Conservation (phyloP, 2,113 vertebrate genomes). For the Myiagra hebetior region DNA sequence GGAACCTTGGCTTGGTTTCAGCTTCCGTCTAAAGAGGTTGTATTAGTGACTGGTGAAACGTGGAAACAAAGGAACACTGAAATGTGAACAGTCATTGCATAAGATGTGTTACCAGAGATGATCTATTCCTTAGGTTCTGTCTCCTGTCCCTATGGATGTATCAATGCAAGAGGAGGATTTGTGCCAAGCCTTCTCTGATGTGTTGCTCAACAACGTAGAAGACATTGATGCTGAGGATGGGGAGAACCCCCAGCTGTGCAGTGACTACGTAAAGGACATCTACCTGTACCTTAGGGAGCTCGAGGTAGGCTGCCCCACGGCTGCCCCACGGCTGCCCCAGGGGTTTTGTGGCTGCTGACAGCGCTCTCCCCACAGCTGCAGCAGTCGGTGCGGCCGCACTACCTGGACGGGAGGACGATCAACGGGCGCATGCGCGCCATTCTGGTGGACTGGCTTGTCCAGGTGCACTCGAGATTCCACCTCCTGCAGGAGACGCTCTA, state of each 20-base stretch:
- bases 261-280: slow-evolving; percentile 91
- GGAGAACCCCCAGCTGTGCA: slow-evolving; percentile 87
- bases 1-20: neutral
- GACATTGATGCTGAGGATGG: slow-evolving; percentile 86
- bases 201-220: slow-evolving; percentile 76
- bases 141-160: slow-evolving; percentile 66
- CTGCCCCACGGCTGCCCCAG: neutral
- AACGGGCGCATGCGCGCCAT: slow-evolving; percentile 88
- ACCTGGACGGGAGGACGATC: slow-evolving; percentile 83
- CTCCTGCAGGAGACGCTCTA: slow-evolving; percentile 94
- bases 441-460: slow-evolving; percentile 94
- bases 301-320: slow-evolving; percentile 70
- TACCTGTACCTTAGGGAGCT: slow-evolving; percentile 84
- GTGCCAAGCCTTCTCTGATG: slow-evolving; percentile 89
- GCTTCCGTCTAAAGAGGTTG: neutral
- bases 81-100: rapidly evolving
- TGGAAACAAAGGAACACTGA: neutral
- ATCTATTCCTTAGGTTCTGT: neutral
- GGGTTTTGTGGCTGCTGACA: neutral
- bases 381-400: slow-evolving; percentile 77
- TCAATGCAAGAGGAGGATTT: slow-evolving; percentile 82
- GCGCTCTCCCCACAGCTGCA: slow-evolving; percentile 68
- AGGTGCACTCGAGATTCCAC: slow-evolving; percentile 90
- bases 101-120: rapidly evolving
- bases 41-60: neutral